Evolutionary conservation across 2,888 invertebrate genomes (phyloP), one percentile per base, ranked within the genome.

Genomic region (Quadriops clusia): DNA sequence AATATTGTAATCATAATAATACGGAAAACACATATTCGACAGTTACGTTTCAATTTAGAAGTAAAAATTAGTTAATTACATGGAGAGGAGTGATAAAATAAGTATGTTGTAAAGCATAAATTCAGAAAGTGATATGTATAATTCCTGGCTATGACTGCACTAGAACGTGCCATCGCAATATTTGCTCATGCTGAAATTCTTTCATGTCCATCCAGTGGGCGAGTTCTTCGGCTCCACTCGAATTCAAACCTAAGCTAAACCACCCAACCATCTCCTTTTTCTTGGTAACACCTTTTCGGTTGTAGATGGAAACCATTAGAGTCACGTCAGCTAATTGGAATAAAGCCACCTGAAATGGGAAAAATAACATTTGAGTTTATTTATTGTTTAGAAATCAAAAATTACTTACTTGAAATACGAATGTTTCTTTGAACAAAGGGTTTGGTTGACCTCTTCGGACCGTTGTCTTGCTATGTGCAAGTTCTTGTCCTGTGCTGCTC

Each of bases 201-300:
- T 89, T 76, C 72, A 93, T 84, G 51, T 91, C 91, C 58, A 80
- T 78, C 93, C 93, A 94, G 59, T 94, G 93, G 12, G 84, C 75
- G 32, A 82, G 69, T 60, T 93, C 90, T 54, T 91, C 93, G 30
- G 89, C 80, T 12, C 91, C 90, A 32, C 90, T 89, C 45, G 87
- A 82, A 64, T 85, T 90, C 56, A 86, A 70, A 4, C 94, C 94
- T 34, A 94, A 63, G 37, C 90, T 84, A 65, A 94, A 89, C 93
- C 94, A 94, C 37, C 94, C 94, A 44, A 94, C 84, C 84, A 93
- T 87, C 61, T 94, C 93, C 54, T 93, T 87, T 44, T 87, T 80
- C 57, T 93, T 94, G 44, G 82, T 80, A 57, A 91, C 86, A 45
- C 90, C 81, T 41, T 87, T 80, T 57, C 90, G 84, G 53, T 77